Evolutionary conservation across 1,140 invertebrate genomes (phyloP).

Genomic region (Laupala kohalensis): DNA sequence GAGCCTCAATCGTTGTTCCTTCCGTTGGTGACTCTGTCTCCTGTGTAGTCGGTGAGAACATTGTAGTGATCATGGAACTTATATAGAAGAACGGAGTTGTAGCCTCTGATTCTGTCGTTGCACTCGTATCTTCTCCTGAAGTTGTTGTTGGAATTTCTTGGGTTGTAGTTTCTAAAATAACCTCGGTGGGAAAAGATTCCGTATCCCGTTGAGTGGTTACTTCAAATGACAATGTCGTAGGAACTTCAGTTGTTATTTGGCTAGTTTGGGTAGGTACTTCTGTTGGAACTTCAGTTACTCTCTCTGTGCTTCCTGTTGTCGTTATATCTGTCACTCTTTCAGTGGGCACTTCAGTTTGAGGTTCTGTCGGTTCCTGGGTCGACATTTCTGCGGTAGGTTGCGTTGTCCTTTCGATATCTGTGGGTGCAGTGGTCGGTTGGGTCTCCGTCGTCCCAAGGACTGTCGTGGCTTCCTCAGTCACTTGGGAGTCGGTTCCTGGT

Average conservation of each 20-base stretch:
- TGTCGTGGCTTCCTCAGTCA: too few species aligned
- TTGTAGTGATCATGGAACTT: not conserved
- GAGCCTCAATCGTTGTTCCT: not conserved
- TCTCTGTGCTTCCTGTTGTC: slow-evolving; percentile 8
- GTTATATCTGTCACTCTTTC: slow-evolving; percentile 8
- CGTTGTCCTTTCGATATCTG: too few species aligned
- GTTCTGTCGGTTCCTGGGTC: too few species aligned
- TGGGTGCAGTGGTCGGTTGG: not conserved
- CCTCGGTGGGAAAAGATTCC: not conserved
- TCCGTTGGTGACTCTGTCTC: not conserved
- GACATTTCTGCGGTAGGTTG: too few species aligned
- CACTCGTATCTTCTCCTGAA: not conserved
- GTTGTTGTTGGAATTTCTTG: not conserved
- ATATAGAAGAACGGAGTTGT: not conserved
- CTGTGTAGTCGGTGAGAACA: not conserved
- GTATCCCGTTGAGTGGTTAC: not conserved
- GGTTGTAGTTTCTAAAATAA: not conserved
- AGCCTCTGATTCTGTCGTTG: not conserved
- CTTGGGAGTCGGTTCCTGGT: too few species aligned
- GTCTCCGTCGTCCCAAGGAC: not conserved
- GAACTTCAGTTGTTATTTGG: slow-evolving; percentile 9
- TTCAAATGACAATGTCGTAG: not conserved
- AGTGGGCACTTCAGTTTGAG: slow-evolving; percentile 4
- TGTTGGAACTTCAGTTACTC: slow-evolving; percentile 7
- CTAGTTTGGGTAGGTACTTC: slow-evolving; percentile 1